Evolutionary conservation across 1,140 invertebrate genomes (phyloP).

Genomic region (Proales similis): DNA sequence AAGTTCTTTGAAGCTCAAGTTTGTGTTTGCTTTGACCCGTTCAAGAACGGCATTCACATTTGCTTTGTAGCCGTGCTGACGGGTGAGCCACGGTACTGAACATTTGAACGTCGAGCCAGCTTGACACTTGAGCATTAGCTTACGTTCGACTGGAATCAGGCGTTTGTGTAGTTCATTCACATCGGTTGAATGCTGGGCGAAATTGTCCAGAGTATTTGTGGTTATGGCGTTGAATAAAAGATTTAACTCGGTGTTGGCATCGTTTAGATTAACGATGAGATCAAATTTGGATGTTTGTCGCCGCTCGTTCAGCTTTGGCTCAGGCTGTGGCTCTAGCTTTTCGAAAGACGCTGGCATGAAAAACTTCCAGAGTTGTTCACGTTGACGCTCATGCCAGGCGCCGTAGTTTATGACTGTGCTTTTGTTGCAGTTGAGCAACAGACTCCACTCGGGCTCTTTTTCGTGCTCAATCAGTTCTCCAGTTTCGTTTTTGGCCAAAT

Average conservation of each 20-base stretch:
- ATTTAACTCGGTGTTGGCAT: slow-evolving; percentile 24
- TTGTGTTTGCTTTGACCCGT: slow-evolving; percentile 85
- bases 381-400: slow-evolving; percentile 91
- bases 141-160: slow-evolving; percentile 68
- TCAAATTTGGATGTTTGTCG: slow-evolving; percentile 36
- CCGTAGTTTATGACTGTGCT: slow-evolving; percentile 95
- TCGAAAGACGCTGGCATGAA: slow-evolving; percentile 67
- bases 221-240: slow-evolving; percentile 13
- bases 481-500: slow-evolving; percentile 23
- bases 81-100: slow-evolving; percentile 84
- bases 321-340: slow-evolving; percentile 22
- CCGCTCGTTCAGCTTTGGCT: slow-evolving; percentile 30
- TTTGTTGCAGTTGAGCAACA: slow-evolving; percentile 79
- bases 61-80: slow-evolving; percentile 74
- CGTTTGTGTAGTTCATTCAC: slow-evolving; percentile 10
- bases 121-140: slow-evolving; percentile 87
- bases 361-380: slow-evolving; percentile 84
- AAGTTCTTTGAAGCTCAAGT: slow-evolving; percentile 75
- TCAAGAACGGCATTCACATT: slow-evolving; percentile 84
- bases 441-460: slow-evolving; percentile 24
- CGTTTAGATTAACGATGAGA: slow-evolving; percentile 19
- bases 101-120: slow-evolving; percentile 83
- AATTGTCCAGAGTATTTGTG: slow-evolving; percentile 6
- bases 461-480: slow-evolving; percentile 27
- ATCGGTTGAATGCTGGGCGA: slow-evolving; percentile 10